Evolutionary conservation across 1,140 invertebrate genomes (phyloP).

Genomic region (Conus ventricosus): DNA sequence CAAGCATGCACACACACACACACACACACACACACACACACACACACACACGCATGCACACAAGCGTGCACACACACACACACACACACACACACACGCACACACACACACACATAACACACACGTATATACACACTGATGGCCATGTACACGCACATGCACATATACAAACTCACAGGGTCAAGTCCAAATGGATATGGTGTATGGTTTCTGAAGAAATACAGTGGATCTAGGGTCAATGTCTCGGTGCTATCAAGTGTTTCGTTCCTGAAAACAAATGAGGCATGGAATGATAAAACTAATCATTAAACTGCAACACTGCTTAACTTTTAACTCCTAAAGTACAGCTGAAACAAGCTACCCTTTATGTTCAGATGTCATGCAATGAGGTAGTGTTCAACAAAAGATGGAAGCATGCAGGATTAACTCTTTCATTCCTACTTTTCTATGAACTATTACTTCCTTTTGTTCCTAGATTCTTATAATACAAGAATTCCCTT

Average conservation of each 20-base stretch:
- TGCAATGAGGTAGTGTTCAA: too few species aligned
- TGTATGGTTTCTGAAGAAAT: constrained; percentile 51
- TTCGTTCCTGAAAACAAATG: neutral
- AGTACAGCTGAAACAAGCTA: too few species aligned
- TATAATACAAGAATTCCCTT: too few species aligned
- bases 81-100: neutral
- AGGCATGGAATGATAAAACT: neutral
- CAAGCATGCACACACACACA: neutral
- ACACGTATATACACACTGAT: neutral
- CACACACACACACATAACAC: neutral
- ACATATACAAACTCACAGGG: constrained; percentile 77
- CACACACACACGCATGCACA: neutral
- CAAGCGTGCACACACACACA: neutral
- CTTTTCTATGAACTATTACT: too few species aligned
- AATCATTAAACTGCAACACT: too few species aligned
- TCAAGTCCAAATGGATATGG: constrained; percentile 93
- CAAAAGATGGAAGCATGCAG: too few species aligned
- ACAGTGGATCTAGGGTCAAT: constrained; percentile 52
- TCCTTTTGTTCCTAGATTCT: too few species aligned
- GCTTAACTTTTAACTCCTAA: too few species aligned
- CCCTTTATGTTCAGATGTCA: too few species aligned
- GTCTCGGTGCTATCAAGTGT: neutral
- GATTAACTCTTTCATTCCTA: too few species aligned
- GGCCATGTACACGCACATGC: neutral
- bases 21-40: neutral